Evolutionary conservation across 2,797 vertebrate species (phyloP).

Genomic region (Trachurus trachurus): DNA sequence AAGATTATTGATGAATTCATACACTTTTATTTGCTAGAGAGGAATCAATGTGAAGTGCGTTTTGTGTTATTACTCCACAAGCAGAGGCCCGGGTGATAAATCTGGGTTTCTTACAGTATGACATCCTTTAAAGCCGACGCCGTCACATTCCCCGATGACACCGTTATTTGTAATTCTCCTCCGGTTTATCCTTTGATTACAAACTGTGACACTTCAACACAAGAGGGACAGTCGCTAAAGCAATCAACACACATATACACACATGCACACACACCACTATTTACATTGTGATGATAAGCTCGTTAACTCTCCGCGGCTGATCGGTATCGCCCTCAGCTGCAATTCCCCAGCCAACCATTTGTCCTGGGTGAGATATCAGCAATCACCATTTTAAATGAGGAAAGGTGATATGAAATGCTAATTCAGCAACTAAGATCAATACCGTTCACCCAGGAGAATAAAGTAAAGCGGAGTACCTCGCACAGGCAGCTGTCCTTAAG

Average conservation of each 20-base stretch:
- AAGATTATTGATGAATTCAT: slow-evolving; percentile 33
- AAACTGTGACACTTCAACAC: slow-evolving; percentile 56
- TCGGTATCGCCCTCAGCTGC: slow-evolving; percentile 76
- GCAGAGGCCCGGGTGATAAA: slow-evolving; percentile 25
- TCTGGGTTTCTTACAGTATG: slow-evolving; percentile 28
- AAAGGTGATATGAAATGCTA: slow-evolving; percentile 83
- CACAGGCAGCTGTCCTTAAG: slow-evolving; percentile 62
- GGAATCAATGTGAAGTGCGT: slow-evolving; percentile 49
- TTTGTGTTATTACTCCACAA: slow-evolving; percentile 4
- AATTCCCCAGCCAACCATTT: slow-evolving; percentile 75
- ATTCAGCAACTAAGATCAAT: slow-evolving; percentile 82
- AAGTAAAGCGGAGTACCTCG: slow-evolving; percentile 41
- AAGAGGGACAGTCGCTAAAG: slow-evolving; percentile 51
- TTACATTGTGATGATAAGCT: slow-evolving; percentile 84
- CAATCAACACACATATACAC: slow-evolving; percentile 67
- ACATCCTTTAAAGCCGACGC: slow-evolving; percentile 32
- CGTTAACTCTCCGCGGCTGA: slow-evolving; percentile 79
- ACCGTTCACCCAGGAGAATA: slow-evolving; percentile 57
- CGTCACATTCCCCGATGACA: slow-evolving; percentile 27
- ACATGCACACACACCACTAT: slow-evolving; percentile 66
- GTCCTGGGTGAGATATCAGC: slow-evolving; percentile 79
- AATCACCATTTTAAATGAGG: slow-evolving; percentile 85
- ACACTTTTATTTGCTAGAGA: slow-evolving; percentile 31
- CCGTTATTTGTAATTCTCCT: slow-evolving; percentile 65
- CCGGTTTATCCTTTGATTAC: slow-evolving; percentile 73